Evolutionary conservation across 2,797 vertebrate genomes (phyloP).

Genomic region (Phalloptychus januarius): DNA sequence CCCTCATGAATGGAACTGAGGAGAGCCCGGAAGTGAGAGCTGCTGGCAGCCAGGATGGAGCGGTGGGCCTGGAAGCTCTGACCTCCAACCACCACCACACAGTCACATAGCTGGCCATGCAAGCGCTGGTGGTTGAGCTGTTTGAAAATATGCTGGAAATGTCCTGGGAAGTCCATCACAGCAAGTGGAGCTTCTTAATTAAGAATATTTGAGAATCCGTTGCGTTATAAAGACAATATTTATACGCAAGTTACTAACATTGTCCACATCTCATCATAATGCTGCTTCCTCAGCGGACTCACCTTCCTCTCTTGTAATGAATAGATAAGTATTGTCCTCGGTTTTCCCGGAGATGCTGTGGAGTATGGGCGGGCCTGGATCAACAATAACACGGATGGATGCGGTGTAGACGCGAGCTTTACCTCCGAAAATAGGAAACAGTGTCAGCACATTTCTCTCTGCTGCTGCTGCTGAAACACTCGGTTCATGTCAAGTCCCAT

Average conservation of each 20-base stretch:
- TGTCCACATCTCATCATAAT: background rate
- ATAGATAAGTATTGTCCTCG: slow-evolving; percentile 2
- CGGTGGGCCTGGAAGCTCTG: slow-evolving; percentile 94
- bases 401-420: slow-evolving; percentile 21
- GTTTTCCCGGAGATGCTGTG: slow-evolving; percentile 40
- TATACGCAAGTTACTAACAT: background rate
- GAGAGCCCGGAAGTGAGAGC: slow-evolving; percentile 94
- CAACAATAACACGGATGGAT: slow-evolving; percentile 48
- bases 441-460: background rate
- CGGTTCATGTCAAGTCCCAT: background rate
- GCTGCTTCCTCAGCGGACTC: slow-evolving; percentile 4
- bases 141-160: slow-evolving; percentile 95
- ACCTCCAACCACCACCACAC: slow-evolving; percentile 91
- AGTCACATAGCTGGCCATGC: slow-evolving; percentile 94
- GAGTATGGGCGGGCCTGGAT: slow-evolving; percentile 57
- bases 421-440: background rate
- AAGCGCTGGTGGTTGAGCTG: slow-evolving; percentile 96
- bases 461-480: background rate
- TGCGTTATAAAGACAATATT: background rate
- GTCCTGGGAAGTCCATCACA: slow-evolving; percentile 95
- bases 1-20: slow-evolving; percentile 81
- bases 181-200: background rate
- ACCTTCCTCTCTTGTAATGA: slow-evolving; percentile 8
- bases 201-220: background rate
- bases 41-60: slow-evolving; percentile 93